phyloP scores from a whole-genome alignment of 1,140 invertebrate genomes.

The Diprion similis region DNA sequence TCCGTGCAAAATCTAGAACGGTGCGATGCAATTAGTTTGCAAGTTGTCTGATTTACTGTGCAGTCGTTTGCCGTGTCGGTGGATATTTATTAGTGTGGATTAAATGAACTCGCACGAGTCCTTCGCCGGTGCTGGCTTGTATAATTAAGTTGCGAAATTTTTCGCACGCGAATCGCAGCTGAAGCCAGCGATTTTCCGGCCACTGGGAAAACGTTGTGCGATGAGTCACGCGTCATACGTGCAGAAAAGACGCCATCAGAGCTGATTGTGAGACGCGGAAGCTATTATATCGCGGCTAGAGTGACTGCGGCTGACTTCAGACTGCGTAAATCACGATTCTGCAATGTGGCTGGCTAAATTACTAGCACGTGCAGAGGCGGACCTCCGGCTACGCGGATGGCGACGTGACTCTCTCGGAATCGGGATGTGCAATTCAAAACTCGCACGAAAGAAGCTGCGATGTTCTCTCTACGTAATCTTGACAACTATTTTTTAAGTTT shows the following conservation, averaged over 20 bases:
- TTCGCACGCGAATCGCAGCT: too few relatives aligned
- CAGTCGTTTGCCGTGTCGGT: not conserved
- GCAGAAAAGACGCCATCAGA: not conserved
- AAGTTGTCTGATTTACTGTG: not conserved
- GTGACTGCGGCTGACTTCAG: not conserved
- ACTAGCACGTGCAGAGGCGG: too few relatives aligned
- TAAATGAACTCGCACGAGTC: not conserved
- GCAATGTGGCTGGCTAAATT: not conserved
- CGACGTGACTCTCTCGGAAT: too few relatives aligned
- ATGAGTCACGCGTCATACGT: not conserved
- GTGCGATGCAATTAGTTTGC: not conserved
- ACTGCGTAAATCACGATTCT: slow-evolving; percentile 1
- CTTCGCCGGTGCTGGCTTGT: not conserved
- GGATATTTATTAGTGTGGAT: not conserved
- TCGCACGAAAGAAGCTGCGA: too few relatives aligned
- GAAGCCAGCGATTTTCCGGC: too few relatives aligned
- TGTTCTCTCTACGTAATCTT: too few relatives aligned
- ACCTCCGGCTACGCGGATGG: too few relatives aligned
- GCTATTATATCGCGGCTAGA: not conserved
- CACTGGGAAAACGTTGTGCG: not conserved
- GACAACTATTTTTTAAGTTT: too few relatives aligned
- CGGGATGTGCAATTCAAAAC: too few relatives aligned
- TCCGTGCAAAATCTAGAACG: not conserved
- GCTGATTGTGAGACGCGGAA: not conserved
- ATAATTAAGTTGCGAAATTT: too few relatives aligned